Conservation (phyloP, 2,797 vertebrate genomes). For the Coreius guichenoti region DNA sequence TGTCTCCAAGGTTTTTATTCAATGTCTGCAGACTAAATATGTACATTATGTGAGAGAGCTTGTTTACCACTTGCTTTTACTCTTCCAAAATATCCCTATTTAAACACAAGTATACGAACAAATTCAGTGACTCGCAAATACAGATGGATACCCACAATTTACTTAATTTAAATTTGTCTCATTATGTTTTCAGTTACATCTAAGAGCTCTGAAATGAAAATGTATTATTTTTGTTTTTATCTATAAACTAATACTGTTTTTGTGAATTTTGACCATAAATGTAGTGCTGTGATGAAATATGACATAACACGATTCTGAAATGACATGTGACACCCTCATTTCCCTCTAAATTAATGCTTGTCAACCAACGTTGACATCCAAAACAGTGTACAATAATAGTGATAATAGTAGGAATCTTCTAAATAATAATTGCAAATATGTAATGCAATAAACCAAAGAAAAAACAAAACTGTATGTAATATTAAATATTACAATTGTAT, state of each 20-base stretch:
- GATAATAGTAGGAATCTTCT: background rate
- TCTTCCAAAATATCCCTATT: constrained; percentile 15
- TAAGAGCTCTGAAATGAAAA: constrained; percentile 15
- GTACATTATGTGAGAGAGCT: background rate
- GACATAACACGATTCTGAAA: too few species aligned
- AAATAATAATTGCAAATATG: background rate
- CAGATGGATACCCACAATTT: constrained; percentile 7
- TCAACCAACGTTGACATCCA: background rate
- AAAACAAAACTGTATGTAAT: background rate
- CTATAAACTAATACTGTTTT: background rate
- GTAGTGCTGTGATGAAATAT: background rate
- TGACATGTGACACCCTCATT: background rate
- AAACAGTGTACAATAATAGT: background rate
- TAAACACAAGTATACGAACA: background rate
- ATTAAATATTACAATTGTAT: background rate
- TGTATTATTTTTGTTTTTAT: background rate
- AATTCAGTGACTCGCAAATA: constrained; percentile 9
- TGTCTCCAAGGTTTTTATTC: background rate
- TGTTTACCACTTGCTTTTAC: constrained; percentile 20
- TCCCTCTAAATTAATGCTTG: background rate
- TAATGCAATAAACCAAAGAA: background rate
- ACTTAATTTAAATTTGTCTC: constrained; percentile 1
- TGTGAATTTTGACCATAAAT: background rate
- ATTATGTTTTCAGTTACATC: background rate
- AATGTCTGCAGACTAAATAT: background rate